Percentiles rank a stretch among this genome's conserved stretches.
These are phyloP conservation scores for Delichon dasypus DNA, from an alignment of 2,797 vertebrate species.

Conservation along the genomic window DNA sequence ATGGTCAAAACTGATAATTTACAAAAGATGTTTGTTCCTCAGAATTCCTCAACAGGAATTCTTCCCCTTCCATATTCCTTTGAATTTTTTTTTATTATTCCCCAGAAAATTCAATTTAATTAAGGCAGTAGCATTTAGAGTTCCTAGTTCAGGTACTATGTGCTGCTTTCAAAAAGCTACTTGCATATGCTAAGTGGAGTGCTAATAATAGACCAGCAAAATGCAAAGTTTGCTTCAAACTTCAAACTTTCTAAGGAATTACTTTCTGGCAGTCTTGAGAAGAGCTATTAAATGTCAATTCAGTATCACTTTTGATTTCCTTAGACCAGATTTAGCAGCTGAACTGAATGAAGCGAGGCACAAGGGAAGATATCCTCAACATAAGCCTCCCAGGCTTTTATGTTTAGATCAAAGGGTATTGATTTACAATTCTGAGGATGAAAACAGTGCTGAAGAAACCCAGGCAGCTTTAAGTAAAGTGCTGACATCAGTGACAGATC, in stretches of 20 bases:
- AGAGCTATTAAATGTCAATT: neutral
- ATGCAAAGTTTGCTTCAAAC: neutral
- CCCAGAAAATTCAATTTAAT: neutral
- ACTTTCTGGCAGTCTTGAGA: neutral
- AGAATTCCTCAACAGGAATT: neutral
- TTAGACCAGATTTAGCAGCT: neutral
- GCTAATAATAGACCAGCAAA: neutral
- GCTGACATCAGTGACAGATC: neutral
- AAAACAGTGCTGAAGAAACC: neutral
- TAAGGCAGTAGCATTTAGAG: neutral
- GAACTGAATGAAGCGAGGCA: neutral
- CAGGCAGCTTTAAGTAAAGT: neutral
- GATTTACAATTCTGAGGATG: slow-evolving; percentile 27
- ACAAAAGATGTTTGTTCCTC: neutral
- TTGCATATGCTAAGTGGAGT: neutral
- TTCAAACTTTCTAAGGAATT: neutral
- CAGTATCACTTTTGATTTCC: neutral
- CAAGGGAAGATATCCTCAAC: neutral
- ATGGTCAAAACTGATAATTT: neutral
- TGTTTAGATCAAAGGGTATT: slow-evolving; percentile 33
- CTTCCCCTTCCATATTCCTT: neutral
- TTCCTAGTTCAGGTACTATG: neutral
- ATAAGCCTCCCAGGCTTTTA: slow-evolving; percentile 35
- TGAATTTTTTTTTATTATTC: neutral
- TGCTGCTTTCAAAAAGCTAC: neutral